Percentiles rank a stretch among this genome's conserved stretches.
Evolutionary conservation across 2,797 vertebrate species (phyloP).

Genomic region (Poeciliopsis paucimaculata): DNA sequence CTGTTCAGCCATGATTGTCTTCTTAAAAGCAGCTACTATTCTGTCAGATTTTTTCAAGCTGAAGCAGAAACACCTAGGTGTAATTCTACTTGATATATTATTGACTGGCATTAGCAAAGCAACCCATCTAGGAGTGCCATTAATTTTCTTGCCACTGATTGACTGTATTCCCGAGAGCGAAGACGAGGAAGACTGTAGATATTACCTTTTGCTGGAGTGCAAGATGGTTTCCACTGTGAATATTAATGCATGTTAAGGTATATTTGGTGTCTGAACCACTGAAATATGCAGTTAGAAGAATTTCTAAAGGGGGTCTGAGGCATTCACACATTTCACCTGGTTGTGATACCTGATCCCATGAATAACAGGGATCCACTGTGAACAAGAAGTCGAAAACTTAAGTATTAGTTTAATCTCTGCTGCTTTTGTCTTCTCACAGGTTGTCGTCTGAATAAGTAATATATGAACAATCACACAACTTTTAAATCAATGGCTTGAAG

Average conservation of each 20-base stretch:
- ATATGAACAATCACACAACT: background rate
- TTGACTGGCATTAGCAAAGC: background rate
- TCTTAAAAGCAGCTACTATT: background rate
- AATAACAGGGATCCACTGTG: background rate
- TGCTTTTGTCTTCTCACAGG: background rate
- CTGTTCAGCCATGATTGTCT: slow-evolving; percentile 3
- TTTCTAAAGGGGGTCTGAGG: background rate
- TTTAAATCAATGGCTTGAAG: background rate
- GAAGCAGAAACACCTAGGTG: background rate
- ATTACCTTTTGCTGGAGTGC: background rate
- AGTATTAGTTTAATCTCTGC: background rate
- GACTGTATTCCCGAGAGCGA: background rate
- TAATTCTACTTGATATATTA: background rate
- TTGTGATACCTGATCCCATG: background rate
- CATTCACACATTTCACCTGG: background rate
- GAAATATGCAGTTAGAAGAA: background rate
- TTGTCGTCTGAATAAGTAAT: background rate
- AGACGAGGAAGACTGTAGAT: background rate
- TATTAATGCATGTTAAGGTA: background rate
- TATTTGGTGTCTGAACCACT: background rate
- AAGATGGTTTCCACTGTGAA: background rate
- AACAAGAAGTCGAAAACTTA: background rate
- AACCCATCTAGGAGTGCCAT: background rate
- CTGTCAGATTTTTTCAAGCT: background rate
- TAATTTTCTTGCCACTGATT: background rate